phyloP scores from a whole-genome alignment of 2,113 vertebrate genomes.

The Dendropsophus ebraccatus region DNA sequence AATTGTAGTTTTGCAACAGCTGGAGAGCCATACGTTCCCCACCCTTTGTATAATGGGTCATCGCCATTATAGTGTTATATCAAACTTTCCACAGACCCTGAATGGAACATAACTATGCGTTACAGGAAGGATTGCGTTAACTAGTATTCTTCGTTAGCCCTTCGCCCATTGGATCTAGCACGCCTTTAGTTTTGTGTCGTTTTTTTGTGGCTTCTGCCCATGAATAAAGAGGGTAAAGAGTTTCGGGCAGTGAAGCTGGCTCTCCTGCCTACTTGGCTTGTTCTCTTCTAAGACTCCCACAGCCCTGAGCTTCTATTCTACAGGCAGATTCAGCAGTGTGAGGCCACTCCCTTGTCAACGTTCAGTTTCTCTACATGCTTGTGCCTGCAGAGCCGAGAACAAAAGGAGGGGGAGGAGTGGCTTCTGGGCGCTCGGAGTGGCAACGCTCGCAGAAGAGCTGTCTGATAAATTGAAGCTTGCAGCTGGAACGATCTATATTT shows the following conservation, averaged over 20 bases:
- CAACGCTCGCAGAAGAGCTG: conserved; percentile 9
- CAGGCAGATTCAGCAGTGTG: conserved; percentile 15
- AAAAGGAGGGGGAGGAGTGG: conserved; percentile 48
- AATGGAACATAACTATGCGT: neutral
- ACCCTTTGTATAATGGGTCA: too few species aligned
- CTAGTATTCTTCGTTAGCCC: neutral
- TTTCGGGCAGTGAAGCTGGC: neutral
- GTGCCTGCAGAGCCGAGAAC: conserved; percentile 39
- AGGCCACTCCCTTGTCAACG: conserved; percentile 33
- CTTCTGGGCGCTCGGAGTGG: neutral
- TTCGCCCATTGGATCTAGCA: neutral
- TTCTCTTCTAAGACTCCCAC: neutral
- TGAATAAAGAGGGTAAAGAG: neutral
- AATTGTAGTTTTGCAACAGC: too few species aligned
- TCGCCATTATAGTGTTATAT: too few species aligned
- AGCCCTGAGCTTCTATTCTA: conserved; percentile 29
- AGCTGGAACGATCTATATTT: conserved; percentile 33
- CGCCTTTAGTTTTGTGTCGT: neutral
- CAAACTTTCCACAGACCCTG: neutral
- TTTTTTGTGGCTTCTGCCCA: too few species aligned
- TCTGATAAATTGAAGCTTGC: conserved; percentile 39
- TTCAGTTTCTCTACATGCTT: conserved; percentile 43
- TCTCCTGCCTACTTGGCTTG: neutral
- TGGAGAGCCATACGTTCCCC: too few species aligned
- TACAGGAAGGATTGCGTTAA: neutral